Percentiles rank a stretch among this genome's conserved stretches.
Conservation (phyloP, 2,888 invertebrate genomes). For the Eumacrocentrus americanus region DNA sequence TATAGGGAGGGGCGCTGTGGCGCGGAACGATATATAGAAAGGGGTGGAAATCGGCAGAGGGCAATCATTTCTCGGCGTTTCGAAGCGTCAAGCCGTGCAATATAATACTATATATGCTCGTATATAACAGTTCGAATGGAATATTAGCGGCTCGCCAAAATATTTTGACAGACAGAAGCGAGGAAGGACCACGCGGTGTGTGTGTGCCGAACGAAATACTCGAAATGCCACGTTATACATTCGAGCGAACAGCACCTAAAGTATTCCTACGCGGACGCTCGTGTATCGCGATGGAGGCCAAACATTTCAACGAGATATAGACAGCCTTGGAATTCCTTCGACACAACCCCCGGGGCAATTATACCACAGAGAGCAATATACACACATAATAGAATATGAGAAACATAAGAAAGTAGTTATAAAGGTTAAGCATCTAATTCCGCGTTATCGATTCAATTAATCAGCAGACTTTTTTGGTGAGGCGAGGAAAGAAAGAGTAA, state of each 20-base stretch:
- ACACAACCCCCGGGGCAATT: too few species aligned
- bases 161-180: constrained; percentile 1
- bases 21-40: background rate
- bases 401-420: too few species aligned
- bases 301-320: too few species aligned
- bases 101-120: constrained; percentile 3
- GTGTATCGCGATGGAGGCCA: background rate
- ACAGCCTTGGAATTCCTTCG: too few species aligned
- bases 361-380: too few species aligned
- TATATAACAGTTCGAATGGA: constrained; percentile 2
- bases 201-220: constrained; percentile 4
- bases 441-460: too few species aligned
- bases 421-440: too few species aligned
- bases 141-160: constrained; percentile 11
- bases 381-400: too few species aligned
- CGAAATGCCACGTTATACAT: constrained; percentile 7
- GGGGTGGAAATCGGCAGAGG: background rate
- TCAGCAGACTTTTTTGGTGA: too few species aligned
- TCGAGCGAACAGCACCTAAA: too few species aligned
- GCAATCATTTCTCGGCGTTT: constrained; percentile 14
- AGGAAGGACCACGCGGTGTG: background rate
- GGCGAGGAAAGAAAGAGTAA: too few species aligned
- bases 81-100: constrained; percentile 6
- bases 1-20: background rate
- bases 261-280: background rate